phyloP scores from a whole-genome alignment of 1,140 invertebrate genomes.

The Batillaria attramentaria region DNA sequence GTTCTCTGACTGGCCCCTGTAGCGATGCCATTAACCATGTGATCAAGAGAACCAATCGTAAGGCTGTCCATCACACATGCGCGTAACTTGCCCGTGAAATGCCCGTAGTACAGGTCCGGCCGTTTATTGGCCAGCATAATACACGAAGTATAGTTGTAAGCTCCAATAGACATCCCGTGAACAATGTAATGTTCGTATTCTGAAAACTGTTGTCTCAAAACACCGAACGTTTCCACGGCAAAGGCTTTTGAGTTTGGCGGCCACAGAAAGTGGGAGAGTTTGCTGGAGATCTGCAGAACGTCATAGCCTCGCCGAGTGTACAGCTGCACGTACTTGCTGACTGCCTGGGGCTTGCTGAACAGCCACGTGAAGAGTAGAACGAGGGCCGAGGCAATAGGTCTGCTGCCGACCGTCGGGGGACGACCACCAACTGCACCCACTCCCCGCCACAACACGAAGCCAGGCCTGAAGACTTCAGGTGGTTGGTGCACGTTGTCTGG shows the following conservation, averaged over 20 bases:
- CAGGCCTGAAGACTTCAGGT: too few relatives aligned
- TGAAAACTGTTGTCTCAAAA: constrained; percentile 17
- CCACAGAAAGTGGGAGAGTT: constrained; percentile 41
- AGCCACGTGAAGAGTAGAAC: constrained; percentile 46
- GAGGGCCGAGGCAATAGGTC: constrained; percentile 27
- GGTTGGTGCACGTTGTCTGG: too few relatives aligned
- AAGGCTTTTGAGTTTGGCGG: constrained; percentile 33
- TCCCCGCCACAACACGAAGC: too few relatives aligned
- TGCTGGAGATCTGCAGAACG: constrained; percentile 37
- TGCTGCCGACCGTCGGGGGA: too few relatives aligned
- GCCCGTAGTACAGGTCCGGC: not conserved
- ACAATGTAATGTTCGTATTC: constrained; percentile 25
- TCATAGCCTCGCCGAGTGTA: constrained; percentile 38
- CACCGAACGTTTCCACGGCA: constrained; percentile 10
- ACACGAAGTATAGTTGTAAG: constrained; percentile 48
- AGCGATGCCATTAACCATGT: constrained; percentile 39
- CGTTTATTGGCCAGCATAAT: constrained; percentile 20
- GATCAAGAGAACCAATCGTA: constrained; percentile 39
- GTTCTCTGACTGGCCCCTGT: constrained; percentile 25
- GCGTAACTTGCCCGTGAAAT: constrained; percentile 16
- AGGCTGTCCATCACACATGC: constrained; percentile 44
- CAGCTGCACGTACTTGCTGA: constrained; percentile 35
- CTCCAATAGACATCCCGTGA: constrained; percentile 46
- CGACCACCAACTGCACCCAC: too few relatives aligned
- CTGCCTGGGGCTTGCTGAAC: constrained; percentile 15